Percentiles rank a stretch among this genome's conserved stretches.
These are phyloP conservation scores for Porites divaricata DNA, from an alignment of 92 coral and sea anemone genomes.

Conservation along the genomic window DNA sequence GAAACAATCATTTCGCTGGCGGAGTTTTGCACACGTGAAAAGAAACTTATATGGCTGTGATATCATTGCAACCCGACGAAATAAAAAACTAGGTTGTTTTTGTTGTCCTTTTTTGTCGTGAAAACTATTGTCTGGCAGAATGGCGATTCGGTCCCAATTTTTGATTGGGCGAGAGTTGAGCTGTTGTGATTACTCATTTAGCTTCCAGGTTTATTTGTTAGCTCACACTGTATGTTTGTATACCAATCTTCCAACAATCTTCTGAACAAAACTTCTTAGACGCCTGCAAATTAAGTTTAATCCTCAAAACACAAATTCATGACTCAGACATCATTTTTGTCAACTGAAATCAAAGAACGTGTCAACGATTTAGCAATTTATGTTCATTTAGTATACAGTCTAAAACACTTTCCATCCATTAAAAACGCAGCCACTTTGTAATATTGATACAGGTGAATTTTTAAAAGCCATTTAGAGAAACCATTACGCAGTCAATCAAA, in stretches of 20 bases:
- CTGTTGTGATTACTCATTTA: not conserved
- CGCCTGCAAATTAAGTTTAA: too few species aligned
- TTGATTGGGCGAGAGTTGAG: not conserved
- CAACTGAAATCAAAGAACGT: not conserved
- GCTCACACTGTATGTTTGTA: too few species aligned
- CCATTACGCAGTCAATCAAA: conserved; percentile 28
- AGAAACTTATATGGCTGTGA: not conserved
- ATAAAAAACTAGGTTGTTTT: not conserved
- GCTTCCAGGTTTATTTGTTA: not conserved
- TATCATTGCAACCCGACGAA: not conserved
- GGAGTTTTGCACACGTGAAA: not conserved
- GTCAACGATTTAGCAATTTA: not conserved
- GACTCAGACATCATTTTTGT: not conserved
- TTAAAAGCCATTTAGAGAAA: not conserved
- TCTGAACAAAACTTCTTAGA: too few species aligned
- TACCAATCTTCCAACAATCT: too few species aligned
- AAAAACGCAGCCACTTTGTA: not conserved
- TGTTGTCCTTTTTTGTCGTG: not conserved
- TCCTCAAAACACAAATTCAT: too few species aligned
- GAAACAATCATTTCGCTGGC: not conserved
- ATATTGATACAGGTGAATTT: not conserved
- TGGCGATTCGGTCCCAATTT: not conserved
- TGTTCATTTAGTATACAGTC: not conserved
- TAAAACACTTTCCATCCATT: not conserved
- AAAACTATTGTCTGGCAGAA: not conserved